Conservation (phyloP, 1,140 invertebrate genomes). For the Bombus waltoni region DNA sequence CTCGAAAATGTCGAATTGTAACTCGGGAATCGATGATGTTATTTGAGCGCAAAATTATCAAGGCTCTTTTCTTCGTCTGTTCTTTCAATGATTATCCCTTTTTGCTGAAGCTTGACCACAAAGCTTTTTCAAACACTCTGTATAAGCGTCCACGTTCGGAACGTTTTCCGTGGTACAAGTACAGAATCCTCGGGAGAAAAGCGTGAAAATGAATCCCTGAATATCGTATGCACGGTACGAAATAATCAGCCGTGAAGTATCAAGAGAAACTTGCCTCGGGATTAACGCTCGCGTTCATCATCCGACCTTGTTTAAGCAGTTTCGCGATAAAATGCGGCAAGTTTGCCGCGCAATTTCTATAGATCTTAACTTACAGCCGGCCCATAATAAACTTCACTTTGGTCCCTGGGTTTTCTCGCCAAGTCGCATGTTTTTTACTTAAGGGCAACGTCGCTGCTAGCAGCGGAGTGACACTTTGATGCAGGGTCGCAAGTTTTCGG, state of each 20-base stretch:
- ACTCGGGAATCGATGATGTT: too few relatives aligned
- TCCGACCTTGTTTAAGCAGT: not conserved
- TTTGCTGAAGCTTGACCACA: too few relatives aligned
- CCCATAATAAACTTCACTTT: constrained; percentile 10
- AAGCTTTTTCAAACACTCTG: too few relatives aligned
- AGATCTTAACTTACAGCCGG: constrained; percentile 4
- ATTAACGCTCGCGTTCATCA: constrained; percentile 5
- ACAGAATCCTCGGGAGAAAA: too few relatives aligned
- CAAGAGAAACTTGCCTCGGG: not conserved
- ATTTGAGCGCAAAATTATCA: too few relatives aligned
- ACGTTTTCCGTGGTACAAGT: too few relatives aligned
- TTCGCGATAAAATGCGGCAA: not conserved
- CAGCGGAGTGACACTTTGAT: constrained; percentile 31
- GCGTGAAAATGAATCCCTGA: too few relatives aligned
- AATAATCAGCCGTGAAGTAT: not conserved
- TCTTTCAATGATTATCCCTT: too few relatives aligned
- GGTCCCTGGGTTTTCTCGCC: not conserved
- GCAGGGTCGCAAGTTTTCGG: constrained; percentile 36
- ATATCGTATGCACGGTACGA: too few relatives aligned
- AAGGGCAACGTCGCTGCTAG: not conserved
- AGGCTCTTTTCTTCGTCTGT: too few relatives aligned
- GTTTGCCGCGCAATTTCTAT: constrained; percentile 25
- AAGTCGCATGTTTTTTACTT: constrained; percentile 10
- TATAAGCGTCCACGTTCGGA: too few relatives aligned
- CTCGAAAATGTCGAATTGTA: too few relatives aligned